Base-by-base conservation (phyloP, 2,113 vertebrate genomes). In the Syngnathoides biaculeatus region DNA sequence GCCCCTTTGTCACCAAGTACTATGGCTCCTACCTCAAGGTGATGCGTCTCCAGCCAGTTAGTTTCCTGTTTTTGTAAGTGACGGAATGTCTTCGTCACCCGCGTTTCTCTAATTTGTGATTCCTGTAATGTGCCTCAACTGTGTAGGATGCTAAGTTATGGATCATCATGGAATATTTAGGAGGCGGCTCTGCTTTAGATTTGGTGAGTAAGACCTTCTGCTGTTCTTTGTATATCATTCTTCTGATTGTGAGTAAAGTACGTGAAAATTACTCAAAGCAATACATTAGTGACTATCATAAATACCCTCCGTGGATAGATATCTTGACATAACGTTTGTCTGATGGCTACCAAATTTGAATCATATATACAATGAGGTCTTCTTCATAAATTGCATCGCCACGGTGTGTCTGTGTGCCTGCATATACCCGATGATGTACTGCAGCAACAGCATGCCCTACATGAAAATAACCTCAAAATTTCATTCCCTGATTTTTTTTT, bases 1-100 rank as follows among this genome's bases (percentile, higher is more conserved):
- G 96, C 77, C 96, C 97, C 19, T 97, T 96, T 2, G 94, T 99
- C 83, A 99, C 97, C 83, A 98, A 96, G 83, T 99, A 99, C 79
- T 98, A 98, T 67, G 96, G 97, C 75, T 99, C 97, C 43, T 99
- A 98, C 86, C 92, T 99, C 75, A 99, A 99, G 94, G 97, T 98
- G 87, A 93, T 86, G 6, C 39, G 11, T 45, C 6, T 15, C 43
- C 38, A 22, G 19, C 48, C 63, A 22, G 8, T 57, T 57, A 3
- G 14, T 57, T 63, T 45, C 8, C 45, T n/a, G 38, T 30, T 15
- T 42, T 14, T 42, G 38, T 2, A 1, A 62, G 20, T 11, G 27
- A 59, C 56, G 30, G n/a, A 61, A 61, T 12, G 6, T 60, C 38
- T 13, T 42, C 7, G 0, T 62, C 39, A 2, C 20, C 40, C n/a